Conservation (phyloP, 2,888 invertebrate species). For the Nymphalis urticae region DNA sequence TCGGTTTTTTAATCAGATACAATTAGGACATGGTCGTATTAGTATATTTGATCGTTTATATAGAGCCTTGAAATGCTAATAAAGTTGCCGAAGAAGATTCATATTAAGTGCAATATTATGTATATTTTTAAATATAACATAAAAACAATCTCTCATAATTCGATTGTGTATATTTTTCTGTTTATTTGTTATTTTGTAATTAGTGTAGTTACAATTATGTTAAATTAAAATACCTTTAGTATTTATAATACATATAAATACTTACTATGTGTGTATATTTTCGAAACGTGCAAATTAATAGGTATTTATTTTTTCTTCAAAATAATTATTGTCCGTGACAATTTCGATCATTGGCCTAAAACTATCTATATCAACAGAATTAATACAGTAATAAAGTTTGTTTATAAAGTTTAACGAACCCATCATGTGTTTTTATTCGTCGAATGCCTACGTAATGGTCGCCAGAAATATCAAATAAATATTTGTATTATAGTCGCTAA, state of each 20-base stretch:
- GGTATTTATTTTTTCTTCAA: no score
- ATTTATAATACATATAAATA: no score
- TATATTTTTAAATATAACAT: constrained; percentile 16
- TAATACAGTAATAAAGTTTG: not conserved
- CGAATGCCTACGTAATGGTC: constrained; percentile 47
- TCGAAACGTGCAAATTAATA: no score
- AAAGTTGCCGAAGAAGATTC: constrained; percentile 31
- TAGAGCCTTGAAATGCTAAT: constrained; percentile 32
- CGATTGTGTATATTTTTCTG: not conserved
- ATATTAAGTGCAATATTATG: constrained; percentile 23
- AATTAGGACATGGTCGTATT: constrained; percentile 34
- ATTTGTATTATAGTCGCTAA: constrained; percentile 49
- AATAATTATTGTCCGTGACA: no score
- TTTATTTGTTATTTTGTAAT: not conserved
- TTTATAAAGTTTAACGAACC: constrained; percentile 54
- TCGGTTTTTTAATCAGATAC: constrained; percentile 26
- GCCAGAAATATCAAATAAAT: constrained; percentile 63
- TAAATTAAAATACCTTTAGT: no score
- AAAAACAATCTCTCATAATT: not conserved
- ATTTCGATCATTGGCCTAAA: no score
- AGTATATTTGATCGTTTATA: constrained; percentile 28
- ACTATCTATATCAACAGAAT: no score
- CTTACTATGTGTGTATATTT: no score
- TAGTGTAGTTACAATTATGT: not conserved
- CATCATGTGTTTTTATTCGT: constrained; percentile 46